Percentiles rank a stretch among this genome's conserved stretches.
Evolutionary conservation across 2,888 invertebrate genomes (phyloP).

Genomic region (Drosophila borborema): DNA sequence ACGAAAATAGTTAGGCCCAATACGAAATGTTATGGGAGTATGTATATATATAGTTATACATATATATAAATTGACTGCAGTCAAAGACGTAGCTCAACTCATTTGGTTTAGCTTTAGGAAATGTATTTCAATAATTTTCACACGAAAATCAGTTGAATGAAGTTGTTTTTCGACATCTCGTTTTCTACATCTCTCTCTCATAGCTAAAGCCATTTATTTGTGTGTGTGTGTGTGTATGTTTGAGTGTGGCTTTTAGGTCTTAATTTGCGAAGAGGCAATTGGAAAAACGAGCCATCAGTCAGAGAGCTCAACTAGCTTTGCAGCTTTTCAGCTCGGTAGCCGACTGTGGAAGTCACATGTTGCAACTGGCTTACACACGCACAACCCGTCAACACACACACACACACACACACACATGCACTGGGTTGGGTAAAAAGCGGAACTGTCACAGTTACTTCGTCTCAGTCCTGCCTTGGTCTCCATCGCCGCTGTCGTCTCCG

Average conservation of each 20-base stretch:
- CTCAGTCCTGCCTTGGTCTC: slow-evolving; percentile 17
- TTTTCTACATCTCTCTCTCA: slow-evolving; percentile 9
- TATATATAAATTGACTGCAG: slow-evolving; percentile 25
- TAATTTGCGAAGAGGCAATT: slow-evolving; percentile 57
- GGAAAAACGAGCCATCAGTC: slow-evolving; percentile 58
- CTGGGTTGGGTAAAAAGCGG: slow-evolving; percentile 50
- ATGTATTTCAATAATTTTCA: slow-evolving; percentile 81
- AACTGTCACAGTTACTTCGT: slow-evolving; percentile 68
- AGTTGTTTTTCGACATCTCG: slow-evolving; percentile 49
- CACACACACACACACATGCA: slow-evolving; percentile 11
- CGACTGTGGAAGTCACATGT: slow-evolving; percentile 55
- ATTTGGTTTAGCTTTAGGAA: slow-evolving; percentile 69
- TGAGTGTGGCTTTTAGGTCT: slow-evolving; percentile 59
- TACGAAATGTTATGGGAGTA: slow-evolving; percentile 38
- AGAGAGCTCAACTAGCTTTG: slow-evolving; percentile 66
- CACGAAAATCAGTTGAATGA: slow-evolving; percentile 74
- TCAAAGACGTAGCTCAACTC: slow-evolving; percentile 47
- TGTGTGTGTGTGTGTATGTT: neutral
- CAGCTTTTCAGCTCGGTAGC: slow-evolving; percentile 30
- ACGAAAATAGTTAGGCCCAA: slow-evolving; percentile 49
- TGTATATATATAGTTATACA: slow-evolving; percentile 11
- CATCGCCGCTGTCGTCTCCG: slow-evolving; percentile 6
- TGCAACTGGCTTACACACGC: slow-evolving; percentile 72
- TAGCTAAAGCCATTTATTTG: slow-evolving; percentile 37
- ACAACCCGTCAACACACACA: slow-evolving; percentile 23